These are phyloP conservation scores for Lordiphosa mommai DNA, from an alignment of 1,140 invertebrate genomes.

Conservation along the genomic window DNA sequence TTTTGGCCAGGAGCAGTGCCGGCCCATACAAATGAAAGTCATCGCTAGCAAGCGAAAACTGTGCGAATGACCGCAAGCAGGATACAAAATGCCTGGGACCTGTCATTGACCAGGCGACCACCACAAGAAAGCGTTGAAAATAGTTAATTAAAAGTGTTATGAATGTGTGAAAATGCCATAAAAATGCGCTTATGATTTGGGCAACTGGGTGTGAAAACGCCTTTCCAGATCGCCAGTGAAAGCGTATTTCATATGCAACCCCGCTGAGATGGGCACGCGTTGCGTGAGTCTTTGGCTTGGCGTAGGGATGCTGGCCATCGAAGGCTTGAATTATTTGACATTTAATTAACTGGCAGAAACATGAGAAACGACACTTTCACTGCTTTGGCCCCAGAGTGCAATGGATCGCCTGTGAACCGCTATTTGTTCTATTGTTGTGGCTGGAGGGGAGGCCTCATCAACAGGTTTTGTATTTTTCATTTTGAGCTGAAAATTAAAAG, in stretches of 20 bases:
- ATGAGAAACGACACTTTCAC: slow-evolving; percentile 77
- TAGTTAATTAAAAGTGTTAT: slow-evolving; percentile 68
- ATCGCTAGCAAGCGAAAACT: slow-evolving; percentile 36
- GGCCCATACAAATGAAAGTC: slow-evolving; percentile 61
- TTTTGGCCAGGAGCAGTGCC: slow-evolving; percentile 31
- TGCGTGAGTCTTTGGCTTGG: slow-evolving; percentile 43
- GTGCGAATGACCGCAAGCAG: slow-evolving; percentile 50
- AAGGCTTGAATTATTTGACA: slow-evolving; percentile 72
- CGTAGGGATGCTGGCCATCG: slow-evolving; percentile 47
- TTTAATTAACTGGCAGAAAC: slow-evolving; percentile 64
- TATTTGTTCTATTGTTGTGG: slow-evolving; percentile 66
- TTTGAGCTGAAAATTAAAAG: slow-evolving; percentile 44
- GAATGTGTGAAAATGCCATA: slow-evolving; percentile 68
- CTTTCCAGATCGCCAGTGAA: slow-evolving; percentile 74
- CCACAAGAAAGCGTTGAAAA: slow-evolving; percentile 61
- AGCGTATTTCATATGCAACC: slow-evolving; percentile 65
- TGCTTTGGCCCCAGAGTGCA: slow-evolving; percentile 45
- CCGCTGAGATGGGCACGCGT: slow-evolving; percentile 31
- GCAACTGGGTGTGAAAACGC: slow-evolving; percentile 54
- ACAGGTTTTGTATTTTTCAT: slow-evolving; percentile 44
- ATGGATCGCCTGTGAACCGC: slow-evolving; percentile 24
- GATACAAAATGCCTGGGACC: slow-evolving; percentile 21
- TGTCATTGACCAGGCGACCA: not conserved
- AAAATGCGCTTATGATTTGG: slow-evolving; percentile 42
- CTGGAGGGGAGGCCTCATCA: slow-evolving; percentile 21